A percentile compares a stretch with the other conserved stretches of the same genome.
These are phyloP conservation scores for Sinocyclocheilus maitianheensis DNA, from an alignment of 2,113 vertebrate genomes.

Conservation along the genomic window DNA sequence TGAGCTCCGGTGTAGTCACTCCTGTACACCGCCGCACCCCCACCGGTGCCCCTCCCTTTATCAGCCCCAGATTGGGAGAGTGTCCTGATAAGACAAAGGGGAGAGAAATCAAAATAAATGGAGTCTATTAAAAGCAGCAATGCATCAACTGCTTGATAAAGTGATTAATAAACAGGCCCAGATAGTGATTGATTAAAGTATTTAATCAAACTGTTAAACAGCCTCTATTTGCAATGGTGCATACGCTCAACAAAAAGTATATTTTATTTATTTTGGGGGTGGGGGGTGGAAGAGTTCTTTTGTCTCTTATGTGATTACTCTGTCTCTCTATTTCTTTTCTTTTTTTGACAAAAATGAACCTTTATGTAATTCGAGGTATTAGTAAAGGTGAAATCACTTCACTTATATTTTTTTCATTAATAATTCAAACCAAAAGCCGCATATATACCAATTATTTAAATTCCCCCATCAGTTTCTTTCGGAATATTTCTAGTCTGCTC, in stretches of 20 bases:
- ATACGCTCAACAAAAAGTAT: slow-evolving; percentile 75
- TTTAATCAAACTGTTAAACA: slow-evolving; percentile 98
- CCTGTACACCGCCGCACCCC: slow-evolving; percentile 64
- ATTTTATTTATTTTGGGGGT: not conserved
- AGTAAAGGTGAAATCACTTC: slow-evolving; percentile 27
- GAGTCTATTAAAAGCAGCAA: slow-evolving; percentile 99
- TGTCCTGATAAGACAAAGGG: slow-evolving; percentile 94
- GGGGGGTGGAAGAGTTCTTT: not conserved
- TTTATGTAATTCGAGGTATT: slow-evolving; percentile 9
- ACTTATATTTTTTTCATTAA: not conserved
- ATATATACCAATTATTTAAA: slow-evolving; percentile 14
- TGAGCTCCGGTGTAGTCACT: slow-evolving; percentile 75
- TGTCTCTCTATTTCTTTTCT: not conserved
- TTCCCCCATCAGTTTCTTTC: slow-evolving; percentile 1
- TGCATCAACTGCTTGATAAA: slow-evolving; percentile 99
- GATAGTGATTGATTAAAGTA: slow-evolving; percentile 99
- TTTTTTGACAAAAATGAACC: slow-evolving; percentile 5
- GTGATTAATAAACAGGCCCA: slow-evolving; percentile 97
- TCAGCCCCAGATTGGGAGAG: slow-evolving; percentile 92
- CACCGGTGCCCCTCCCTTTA: slow-evolving; percentile 74
- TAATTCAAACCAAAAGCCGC: not conserved
- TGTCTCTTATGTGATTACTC: not conserved
- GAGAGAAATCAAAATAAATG: slow-evolving; percentile 99
- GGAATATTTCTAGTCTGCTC: slow-evolving; percentile 27
- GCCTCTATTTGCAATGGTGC: slow-evolving; percentile 87